Evolutionary conservation across 1,140 invertebrate genomes (phyloP).

Genomic region (Himalopsyche phryganea): DNA sequence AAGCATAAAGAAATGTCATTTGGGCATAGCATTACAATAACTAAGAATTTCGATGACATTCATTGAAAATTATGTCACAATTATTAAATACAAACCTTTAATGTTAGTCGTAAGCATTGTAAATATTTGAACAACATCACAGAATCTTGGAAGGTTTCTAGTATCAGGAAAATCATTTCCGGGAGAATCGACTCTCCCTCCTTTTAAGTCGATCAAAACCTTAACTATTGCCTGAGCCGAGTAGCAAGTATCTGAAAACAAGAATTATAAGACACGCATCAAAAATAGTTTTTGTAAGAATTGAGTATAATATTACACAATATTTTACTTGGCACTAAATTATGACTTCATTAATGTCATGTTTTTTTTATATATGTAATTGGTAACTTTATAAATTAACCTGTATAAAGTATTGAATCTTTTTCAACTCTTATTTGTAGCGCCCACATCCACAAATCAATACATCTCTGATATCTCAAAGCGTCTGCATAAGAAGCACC

Average conservation of each 20-base stretch:
- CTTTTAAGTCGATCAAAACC: constrained; percentile 74
- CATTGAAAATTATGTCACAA: no score
- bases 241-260: constrained; percentile 63
- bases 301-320: no score
- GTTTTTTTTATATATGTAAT: no score
- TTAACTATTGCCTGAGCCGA: constrained; percentile 75
- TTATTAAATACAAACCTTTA: constrained; percentile 34
- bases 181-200: constrained; percentile 55
- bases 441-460: constrained; percentile 79
- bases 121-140: constrained; percentile 72
- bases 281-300: neutral
- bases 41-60: no score
- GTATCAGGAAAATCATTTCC: constrained; percentile 47
- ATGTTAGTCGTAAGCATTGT: constrained; percentile 61
- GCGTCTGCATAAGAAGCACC: constrained; percentile 86
- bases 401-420: constrained; percentile 64
- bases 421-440: constrained; percentile 75
- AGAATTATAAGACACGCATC: neutral
- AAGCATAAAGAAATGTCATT: no score
- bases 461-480: constrained; percentile 77
- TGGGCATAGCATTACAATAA: no score
- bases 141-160: constrained; percentile 59
- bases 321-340: no score
- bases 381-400: no score
- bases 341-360: no score